Conservation (phyloP, 2,113 vertebrate species). For the Mus spicilegus region DNA sequence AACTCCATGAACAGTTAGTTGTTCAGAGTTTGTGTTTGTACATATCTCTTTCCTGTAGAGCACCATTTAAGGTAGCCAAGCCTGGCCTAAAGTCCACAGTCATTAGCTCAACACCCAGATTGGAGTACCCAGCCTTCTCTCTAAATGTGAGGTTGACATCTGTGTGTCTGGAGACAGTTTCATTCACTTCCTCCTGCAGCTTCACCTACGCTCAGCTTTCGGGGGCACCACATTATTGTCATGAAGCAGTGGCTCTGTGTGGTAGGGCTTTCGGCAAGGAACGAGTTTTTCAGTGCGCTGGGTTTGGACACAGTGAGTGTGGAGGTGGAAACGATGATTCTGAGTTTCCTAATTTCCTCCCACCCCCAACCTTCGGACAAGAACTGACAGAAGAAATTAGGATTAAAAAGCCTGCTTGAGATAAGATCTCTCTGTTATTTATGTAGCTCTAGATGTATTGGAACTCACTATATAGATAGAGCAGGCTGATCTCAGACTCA, state of each 20-base stretch:
- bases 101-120: not conserved
- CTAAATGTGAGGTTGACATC: conserved; percentile 2
- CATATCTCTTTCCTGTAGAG: not conserved
- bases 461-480: not conserved
- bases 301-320: not conserved
- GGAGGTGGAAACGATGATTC: not conserved
- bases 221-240: not conserved
- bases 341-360: not conserved
- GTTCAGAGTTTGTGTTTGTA: not conserved
- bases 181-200: not conserved
- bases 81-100: not conserved
- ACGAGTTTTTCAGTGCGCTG: not conserved
- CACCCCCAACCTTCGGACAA: not conserved
- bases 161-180: not conserved
- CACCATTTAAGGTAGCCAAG: not conserved
- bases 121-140: not conserved
- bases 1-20: conserved; percentile 11
- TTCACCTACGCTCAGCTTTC: not conserved
- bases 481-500: not conserved
- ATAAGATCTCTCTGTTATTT: not conserved
- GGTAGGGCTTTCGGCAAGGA: not conserved
- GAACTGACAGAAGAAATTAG: not conserved
- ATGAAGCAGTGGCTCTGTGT: not conserved
- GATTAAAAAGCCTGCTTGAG: not conserved
- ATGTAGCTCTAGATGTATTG: not conserved